phyloP scores from a whole-genome alignment of 2,113 vertebrate species.

The Cyprinodon tularosa region DNA sequence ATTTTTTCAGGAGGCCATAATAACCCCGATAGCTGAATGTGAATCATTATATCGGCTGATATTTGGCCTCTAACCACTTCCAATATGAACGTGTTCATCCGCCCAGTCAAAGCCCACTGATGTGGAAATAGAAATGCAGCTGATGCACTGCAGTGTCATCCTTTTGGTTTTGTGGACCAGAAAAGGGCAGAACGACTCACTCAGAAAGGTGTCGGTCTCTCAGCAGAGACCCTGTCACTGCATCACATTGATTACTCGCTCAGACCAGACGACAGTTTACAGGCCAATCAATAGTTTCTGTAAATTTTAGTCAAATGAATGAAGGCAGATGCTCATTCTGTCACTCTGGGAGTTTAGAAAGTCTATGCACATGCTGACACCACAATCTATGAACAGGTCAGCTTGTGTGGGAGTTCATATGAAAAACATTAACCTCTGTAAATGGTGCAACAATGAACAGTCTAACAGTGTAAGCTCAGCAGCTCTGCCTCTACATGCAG shows the following conservation, averaged over 20 bases:
- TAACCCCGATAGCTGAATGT: neutral
- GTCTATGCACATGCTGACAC: neutral
- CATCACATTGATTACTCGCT: slow-evolving; percentile 57
- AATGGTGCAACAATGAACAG: neutral
- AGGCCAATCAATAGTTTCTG: slow-evolving; percentile 58
- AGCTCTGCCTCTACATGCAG: neutral
- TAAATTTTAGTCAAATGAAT: slow-evolving; percentile 36
- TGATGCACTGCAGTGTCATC: slow-evolving; percentile 5
- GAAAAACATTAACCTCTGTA: neutral
- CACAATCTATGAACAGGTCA: slow-evolving; percentile 41
- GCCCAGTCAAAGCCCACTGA: neutral
- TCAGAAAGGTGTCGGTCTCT: slow-evolving; percentile 30
- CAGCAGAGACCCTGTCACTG: slow-evolving; percentile 47
- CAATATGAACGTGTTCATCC: neutral
- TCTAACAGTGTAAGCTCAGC: neutral
- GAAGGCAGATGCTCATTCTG: slow-evolving; percentile 21
- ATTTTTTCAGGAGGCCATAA: neutral
- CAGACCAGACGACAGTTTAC: slow-evolving; percentile 52
- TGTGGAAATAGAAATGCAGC: neutral
- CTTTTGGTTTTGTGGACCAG: slow-evolving; percentile 1
- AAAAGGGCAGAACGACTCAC: slow-evolving; percentile 13
- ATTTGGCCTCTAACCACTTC: neutral
- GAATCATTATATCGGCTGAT: neutral
- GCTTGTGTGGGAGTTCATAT: slow-evolving; percentile 19
- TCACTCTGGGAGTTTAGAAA: slow-evolving; percentile 34